Evolutionary conservation across 2,113 vertebrate species (phyloP).

Genomic region (Lanius ludovicianus): DNA sequence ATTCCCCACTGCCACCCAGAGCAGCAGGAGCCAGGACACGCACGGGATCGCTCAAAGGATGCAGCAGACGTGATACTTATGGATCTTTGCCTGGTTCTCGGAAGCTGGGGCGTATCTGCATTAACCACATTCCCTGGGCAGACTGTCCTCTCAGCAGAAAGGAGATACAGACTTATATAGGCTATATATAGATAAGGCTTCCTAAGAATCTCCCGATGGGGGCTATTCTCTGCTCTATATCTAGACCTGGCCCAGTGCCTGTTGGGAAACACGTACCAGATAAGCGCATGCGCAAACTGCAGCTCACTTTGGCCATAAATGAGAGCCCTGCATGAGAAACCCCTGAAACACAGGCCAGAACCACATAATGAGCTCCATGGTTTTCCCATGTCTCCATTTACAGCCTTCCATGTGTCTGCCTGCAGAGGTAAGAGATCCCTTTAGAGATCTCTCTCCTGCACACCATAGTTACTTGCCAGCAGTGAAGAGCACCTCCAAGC

Average conservation of each 20-base stretch:
- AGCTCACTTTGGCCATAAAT: not conserved
- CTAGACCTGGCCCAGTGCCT: slow-evolving; percentile 16
- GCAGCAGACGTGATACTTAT: accelerated
- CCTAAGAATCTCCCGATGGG: slow-evolving; percentile 35
- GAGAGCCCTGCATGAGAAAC: not conserved
- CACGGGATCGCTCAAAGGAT: not conserved
- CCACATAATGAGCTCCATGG: not conserved
- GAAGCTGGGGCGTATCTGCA: not conserved
- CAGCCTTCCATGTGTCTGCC: not conserved
- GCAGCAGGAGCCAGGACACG: not conserved
- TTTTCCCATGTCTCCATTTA: not conserved
- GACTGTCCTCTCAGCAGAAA: slow-evolving; percentile 22
- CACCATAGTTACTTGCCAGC: not conserved
- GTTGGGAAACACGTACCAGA: not conserved
- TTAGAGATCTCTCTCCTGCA: not conserved
- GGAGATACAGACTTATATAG: not conserved
- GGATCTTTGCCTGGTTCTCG: not conserved
- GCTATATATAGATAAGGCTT: slow-evolving; percentile 63
- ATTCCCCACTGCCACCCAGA: not conserved
- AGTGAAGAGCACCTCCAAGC: not conserved
- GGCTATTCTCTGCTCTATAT: slow-evolving; percentile 6
- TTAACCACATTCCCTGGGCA: not conserved
- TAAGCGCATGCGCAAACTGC: not conserved
- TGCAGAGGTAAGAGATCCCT: not conserved
- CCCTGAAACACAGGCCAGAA: not conserved